Evolutionary conservation across 2,797 vertebrate species (phyloP).

Genomic region (Phalloptychus januarius): DNA sequence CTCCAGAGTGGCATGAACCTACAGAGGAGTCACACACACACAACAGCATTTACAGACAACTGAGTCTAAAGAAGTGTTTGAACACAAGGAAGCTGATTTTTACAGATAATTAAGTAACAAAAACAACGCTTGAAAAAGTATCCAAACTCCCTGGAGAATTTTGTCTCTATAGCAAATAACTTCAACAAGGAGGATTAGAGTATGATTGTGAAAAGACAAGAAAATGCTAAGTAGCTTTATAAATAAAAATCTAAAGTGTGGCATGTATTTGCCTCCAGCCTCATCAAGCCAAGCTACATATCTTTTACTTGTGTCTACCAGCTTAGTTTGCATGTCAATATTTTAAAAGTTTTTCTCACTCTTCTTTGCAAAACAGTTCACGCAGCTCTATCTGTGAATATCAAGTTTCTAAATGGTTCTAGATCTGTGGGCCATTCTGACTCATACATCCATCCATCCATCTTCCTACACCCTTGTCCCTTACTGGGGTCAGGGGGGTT

Average conservation of each 20-base stretch:
- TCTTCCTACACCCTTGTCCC: no score
- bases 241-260: background rate
- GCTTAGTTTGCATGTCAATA: background rate
- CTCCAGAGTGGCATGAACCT: constrained; percentile 97
- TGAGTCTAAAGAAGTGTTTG: background rate
- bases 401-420: background rate
- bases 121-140: background rate
- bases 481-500: no score
- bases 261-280: background rate
- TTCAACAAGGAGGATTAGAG: background rate
- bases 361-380: background rate
- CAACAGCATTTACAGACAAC: background rate
- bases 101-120: background rate
- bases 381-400: background rate
- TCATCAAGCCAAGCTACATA: background rate
- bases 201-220: background rate
- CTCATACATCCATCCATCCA: no score
- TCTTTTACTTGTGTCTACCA: background rate
- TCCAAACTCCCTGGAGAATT: background rate
- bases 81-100: background rate
- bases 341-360: background rate
- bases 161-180: background rate
- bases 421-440: background rate
- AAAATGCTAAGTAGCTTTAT: background rate
- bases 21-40: constrained; percentile 23